phyloP scores from a whole-genome alignment of 2,113 vertebrate genomes.

The Corythornis madagascariensis region DNA sequence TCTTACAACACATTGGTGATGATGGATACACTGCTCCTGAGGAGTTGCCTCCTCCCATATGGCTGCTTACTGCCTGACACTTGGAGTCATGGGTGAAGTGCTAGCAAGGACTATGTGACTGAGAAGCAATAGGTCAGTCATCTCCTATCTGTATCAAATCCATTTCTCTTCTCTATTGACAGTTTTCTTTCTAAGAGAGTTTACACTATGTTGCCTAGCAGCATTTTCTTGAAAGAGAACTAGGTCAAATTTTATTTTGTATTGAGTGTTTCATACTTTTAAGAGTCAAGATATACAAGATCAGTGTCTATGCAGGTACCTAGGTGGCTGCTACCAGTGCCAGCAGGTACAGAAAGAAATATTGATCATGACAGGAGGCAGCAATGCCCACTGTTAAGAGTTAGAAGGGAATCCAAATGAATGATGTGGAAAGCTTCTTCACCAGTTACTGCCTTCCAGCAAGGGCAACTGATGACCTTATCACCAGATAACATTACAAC shows the following conservation, averaged over 20 bases:
- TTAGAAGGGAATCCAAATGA: not conserved
- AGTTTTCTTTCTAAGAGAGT: not conserved
- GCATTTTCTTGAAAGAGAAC: not conserved
- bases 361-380: not conserved
- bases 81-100: not conserved
- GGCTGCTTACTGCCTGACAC: not conserved
- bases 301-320: not conserved
- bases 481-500: not conserved
- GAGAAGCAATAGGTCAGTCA: not conserved
- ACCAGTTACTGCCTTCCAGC: not conserved
- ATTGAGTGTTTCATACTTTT: not conserved
- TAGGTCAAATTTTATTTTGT: not conserved
- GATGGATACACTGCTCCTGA: not conserved
- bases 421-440: not conserved
- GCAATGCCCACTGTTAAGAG: not conserved
- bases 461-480: not conserved
- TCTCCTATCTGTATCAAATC: not conserved
- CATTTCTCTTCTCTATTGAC: not conserved
- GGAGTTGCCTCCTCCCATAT: not conserved
- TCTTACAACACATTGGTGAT: accelerated
- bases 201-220: not conserved
- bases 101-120: not conserved
- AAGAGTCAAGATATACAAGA: not conserved
- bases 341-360: not conserved
- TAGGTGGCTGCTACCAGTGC: not conserved